Conservation (phyloP, 2,113 vertebrate species). For the Sylvia atricapilla region DNA sequence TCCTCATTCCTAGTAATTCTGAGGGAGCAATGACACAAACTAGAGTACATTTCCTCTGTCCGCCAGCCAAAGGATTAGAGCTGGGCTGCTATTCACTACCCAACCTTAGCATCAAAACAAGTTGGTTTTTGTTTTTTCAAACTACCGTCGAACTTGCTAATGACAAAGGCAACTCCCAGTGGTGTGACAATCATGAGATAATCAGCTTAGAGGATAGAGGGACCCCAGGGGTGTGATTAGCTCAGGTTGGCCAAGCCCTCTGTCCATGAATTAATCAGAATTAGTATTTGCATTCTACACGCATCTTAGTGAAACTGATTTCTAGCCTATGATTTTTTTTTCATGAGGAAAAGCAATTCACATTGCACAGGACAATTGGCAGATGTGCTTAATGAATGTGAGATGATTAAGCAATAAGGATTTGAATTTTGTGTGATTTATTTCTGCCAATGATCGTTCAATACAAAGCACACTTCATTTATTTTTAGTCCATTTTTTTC, state of each 20-base stretch:
- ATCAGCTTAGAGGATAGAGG: constrained; percentile 53
- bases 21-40: neutral
- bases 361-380: constrained; percentile 49
- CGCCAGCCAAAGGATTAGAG: constrained; percentile 35
- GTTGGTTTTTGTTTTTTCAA: neutral
- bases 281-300: constrained; percentile 48
- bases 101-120: constrained; percentile 48
- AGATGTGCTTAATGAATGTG: constrained; percentile 46
- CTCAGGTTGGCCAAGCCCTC: constrained; percentile 48
- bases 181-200: constrained; percentile 44
- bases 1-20: neutral
- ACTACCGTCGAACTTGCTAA: constrained; percentile 35
- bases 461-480: constrained; percentile 41
- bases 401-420: constrained; percentile 52
- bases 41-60: constrained; percentile 28
- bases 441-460: constrained; percentile 44
- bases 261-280: constrained; percentile 50
- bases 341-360: neutral
- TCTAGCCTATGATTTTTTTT: neutral
- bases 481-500: constrained; percentile 42
- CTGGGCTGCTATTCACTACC: neutral
- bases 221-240: constrained; percentile 46
- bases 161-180: constrained; percentile 37
- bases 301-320: neutral
- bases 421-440: constrained; percentile 26